Percentiles rank a stretch among this genome's conserved stretches.
Evolutionary conservation across 2,888 invertebrate genomes (phyloP).

Genomic region (Drosophila antonietae): DNA sequence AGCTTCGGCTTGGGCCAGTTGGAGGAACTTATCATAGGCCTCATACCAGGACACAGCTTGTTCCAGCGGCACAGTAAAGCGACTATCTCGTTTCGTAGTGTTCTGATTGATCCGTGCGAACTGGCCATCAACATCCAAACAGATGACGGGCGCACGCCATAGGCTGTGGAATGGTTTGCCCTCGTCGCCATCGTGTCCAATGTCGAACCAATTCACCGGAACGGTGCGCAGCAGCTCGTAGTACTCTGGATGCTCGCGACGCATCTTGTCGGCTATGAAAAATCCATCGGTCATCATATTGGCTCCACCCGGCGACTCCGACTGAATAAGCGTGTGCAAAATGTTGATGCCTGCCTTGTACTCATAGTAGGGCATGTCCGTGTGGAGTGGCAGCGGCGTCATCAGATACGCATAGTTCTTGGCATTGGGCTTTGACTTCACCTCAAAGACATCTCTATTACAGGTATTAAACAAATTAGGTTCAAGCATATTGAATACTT

Average conservation of each 20-base stretch:
- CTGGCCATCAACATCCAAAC: slow-evolving; percentile 85
- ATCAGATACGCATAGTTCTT: slow-evolving; percentile 90
- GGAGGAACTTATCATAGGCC: slow-evolving; percentile 88
- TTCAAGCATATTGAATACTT: background rate
- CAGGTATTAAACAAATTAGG: background rate
- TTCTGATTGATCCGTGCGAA: slow-evolving; percentile 89
- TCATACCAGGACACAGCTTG: slow-evolving; percentile 88
- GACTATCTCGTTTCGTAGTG: slow-evolving; percentile 89
- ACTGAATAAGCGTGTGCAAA: slow-evolving; percentile 89
- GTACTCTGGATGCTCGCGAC: slow-evolving; percentile 85
- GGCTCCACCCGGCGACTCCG: slow-evolving; percentile 87
- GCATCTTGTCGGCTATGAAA: slow-evolving; percentile 87
- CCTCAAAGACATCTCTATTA: slow-evolving; percentile 87
- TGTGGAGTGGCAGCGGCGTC: slow-evolving; percentile 88
- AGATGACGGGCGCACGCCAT: slow-evolving; percentile 87
- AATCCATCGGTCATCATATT: slow-evolving; percentile 89
- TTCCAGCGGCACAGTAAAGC: slow-evolving; percentile 87
- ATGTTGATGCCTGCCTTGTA: slow-evolving; percentile 90
- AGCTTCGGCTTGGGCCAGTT: slow-evolving; percentile 87
- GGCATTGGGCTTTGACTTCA: slow-evolving; percentile 88
- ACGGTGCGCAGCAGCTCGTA: slow-evolving; percentile 87
- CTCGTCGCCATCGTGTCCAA: slow-evolving; percentile 86
- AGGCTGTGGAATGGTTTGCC: slow-evolving; percentile 87
- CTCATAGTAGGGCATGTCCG: slow-evolving; percentile 90
- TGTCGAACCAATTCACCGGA: slow-evolving; percentile 90